Percentiles rank a stretch among this genome's conserved stretches.
Evolutionary conservation across 2,113 vertebrate species (phyloP).

Genomic region (Antechinus flavipes): DNA sequence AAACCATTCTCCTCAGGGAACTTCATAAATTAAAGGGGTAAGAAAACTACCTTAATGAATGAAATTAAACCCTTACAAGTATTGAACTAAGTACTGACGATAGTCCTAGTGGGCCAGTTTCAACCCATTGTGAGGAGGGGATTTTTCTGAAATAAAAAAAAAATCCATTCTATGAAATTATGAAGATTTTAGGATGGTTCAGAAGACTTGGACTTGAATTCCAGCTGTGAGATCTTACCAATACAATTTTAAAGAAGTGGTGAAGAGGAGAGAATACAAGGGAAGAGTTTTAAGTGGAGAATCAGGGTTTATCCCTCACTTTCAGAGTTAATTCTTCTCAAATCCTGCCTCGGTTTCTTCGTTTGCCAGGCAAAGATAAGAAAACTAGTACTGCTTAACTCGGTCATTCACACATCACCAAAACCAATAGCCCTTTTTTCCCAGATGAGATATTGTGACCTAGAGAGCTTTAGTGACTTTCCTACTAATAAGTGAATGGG

Average conservation of each 20-base stretch:
- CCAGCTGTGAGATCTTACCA: neutral
- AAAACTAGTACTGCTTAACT: neutral
- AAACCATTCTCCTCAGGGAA: neutral
- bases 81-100: neutral
- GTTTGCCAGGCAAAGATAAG: neutral
- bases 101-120: neutral
- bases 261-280: neutral
- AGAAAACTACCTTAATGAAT: neutral
- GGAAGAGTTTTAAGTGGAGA: neutral
- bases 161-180: neutral
- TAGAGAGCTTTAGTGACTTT: constrained; percentile 5
- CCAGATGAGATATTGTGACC: neutral
- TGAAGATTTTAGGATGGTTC: neutral
- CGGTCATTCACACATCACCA: neutral
- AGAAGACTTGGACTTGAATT: neutral
- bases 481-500: neutral
- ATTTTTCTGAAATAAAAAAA: neutral
- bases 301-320: neutral
- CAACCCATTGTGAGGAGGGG: neutral
- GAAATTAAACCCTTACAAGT: neutral
- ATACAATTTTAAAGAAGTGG: neutral
- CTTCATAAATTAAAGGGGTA: neutral
- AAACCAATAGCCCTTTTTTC: neutral
- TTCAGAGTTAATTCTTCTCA: neutral
- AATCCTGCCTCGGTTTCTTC: neutral